phyloP scores from a whole-genome alignment of 2,888 invertebrate species.

The Pandemis corylana region DNA sequence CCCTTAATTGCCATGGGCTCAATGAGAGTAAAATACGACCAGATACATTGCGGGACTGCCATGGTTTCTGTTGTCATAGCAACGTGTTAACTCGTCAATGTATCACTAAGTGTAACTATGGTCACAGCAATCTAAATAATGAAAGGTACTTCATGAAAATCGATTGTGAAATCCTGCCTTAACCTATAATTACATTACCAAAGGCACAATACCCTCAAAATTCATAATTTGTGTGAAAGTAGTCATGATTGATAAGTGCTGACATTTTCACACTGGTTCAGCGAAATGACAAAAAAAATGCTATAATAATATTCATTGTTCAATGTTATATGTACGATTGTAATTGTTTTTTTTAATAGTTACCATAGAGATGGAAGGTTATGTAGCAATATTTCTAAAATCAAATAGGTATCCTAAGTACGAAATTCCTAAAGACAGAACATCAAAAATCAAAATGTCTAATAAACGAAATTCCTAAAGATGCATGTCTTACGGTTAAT shows the following conservation, averaged over 20 bases:
- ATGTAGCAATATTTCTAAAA: no score
- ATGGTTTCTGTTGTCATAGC: no score
- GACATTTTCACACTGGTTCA: constrained; percentile 31
- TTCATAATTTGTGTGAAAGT: constrained; percentile 51
- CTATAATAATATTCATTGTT: background rate
- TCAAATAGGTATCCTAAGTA: no score
- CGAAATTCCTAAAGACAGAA: no score
- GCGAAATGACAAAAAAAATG: background rate
- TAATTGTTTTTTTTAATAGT: background rate
- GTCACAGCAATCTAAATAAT: background rate
- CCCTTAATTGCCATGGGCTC: no score
- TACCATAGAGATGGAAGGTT: no score
- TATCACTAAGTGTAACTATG: no score
- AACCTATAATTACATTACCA: constrained; percentile 70
- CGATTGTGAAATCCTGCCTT: constrained; percentile 34
- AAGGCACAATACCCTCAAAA: constrained; percentile 78
- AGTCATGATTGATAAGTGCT: constrained; percentile 15
- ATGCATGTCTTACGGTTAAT: background rate
- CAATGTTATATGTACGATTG: background rate
- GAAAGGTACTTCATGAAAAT: constrained; percentile 14
- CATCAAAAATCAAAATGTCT: background rate
- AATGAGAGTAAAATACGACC: no score
- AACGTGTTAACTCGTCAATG: background rate
- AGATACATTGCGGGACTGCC: background rate
- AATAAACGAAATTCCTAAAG: background rate